Conservation (phyloP, 2,888 invertebrate genomes). For the Machimus rusticus region DNA sequence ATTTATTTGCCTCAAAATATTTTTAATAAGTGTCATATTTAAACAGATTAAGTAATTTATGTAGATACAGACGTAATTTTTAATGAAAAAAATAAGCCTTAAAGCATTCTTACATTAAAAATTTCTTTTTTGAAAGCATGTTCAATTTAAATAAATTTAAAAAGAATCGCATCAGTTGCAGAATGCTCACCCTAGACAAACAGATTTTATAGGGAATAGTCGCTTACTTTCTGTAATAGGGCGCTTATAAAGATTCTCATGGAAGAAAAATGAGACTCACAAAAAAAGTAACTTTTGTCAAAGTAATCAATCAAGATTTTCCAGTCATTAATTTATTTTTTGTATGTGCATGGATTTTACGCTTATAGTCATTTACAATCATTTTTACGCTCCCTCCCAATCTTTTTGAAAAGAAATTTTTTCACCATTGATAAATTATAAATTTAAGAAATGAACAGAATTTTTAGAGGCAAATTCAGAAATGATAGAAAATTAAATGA, state of each 20-base stretch:
- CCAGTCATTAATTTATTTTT: background rate
- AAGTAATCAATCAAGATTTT: background rate
- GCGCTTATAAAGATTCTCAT: background rate
- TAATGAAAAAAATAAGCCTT: background rate
- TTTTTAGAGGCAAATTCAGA: background rate
- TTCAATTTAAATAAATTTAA: background rate
- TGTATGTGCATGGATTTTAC: background rate
- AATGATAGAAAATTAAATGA: too few species aligned
- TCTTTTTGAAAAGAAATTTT: background rate
- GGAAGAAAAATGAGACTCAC: background rate
- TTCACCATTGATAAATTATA: background rate
- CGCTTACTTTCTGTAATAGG: background rate
- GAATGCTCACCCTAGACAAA: background rate
- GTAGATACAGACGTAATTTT: background rate
- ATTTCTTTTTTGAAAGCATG: background rate
- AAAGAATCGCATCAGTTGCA: background rate
- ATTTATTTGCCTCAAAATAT: background rate
- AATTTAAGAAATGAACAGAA: background rate
- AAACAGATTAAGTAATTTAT: background rate
- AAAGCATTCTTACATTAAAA: background rate
- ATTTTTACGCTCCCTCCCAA: background rate
- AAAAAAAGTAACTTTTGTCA: background rate
- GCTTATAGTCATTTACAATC: background rate
- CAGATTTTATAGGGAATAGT: background rate
- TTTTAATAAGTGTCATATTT: background rate